These are phyloP conservation scores for Tapera naevia DNA, from an alignment of 2,797 vertebrate species.

Conservation along the genomic window DNA sequence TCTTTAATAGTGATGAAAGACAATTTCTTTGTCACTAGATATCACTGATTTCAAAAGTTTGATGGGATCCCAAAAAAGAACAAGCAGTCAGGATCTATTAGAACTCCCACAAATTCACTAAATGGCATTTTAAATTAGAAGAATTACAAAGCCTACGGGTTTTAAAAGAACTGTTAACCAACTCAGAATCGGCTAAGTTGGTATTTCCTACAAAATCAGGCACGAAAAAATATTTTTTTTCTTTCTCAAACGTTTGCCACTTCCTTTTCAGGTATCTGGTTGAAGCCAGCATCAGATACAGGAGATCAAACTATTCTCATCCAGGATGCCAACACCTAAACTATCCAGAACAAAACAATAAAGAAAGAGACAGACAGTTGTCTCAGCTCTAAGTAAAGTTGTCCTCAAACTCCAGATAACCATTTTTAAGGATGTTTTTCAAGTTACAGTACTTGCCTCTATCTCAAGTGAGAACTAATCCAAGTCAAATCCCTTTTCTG, in stretches of 20 bases:
- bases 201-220: neutral
- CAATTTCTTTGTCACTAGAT: neutral
- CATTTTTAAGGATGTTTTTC: neutral
- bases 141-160: neutral
- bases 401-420: neutral
- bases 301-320: neutral
- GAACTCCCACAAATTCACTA: neutral
- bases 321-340: neutral
- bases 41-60: neutral
- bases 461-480: neutral
- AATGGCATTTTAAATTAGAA: neutral
- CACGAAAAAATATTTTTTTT: neutral
- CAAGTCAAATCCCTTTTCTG: neutral
- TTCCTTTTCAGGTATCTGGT: neutral
- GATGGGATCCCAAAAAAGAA: neutral
- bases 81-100: neutral
- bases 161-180: neutral
- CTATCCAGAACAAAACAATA: neutral
- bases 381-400: neutral
- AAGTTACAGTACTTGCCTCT: neutral
- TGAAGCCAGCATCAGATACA: neutral
- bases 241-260: neutral
- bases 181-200: neutral
- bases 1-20: neutral
- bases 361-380: neutral